Conservation (phyloP, 2,797 vertebrate genomes). For the Sebastiscus albofasciatus region DNA sequence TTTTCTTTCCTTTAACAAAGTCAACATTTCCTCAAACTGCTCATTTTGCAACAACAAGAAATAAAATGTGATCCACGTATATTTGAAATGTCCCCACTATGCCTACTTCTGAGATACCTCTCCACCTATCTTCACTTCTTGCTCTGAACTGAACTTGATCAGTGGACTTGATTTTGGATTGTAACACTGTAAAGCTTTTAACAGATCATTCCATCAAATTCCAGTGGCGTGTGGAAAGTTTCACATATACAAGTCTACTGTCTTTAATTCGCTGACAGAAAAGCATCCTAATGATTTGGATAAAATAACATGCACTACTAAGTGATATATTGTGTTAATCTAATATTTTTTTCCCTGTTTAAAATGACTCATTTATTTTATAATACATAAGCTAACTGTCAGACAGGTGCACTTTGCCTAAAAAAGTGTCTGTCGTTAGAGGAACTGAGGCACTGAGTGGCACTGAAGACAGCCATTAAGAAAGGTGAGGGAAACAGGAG, state of each 20-base stretch:
- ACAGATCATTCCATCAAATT: not conserved
- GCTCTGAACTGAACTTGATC: not conserved
- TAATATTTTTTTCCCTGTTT: not conserved
- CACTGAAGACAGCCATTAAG: constrained; percentile 14
- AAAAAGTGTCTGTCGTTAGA: not conserved
- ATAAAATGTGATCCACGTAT: not conserved
- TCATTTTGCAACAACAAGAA: not conserved
- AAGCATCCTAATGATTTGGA: not conserved
- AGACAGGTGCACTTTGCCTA: not conserved
- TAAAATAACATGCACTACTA: not conserved
- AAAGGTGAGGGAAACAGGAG: constrained; percentile 4
- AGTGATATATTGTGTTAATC: fast-evolving
- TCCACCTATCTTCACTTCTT: not conserved
- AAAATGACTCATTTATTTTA: not conserved
- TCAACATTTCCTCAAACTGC: not conserved
- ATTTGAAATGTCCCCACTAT: not conserved
- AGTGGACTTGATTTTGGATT: not conserved
- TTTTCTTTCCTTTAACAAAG: not conserved
- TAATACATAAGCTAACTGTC: not conserved
- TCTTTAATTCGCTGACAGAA: not conserved
- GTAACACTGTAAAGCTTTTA: not conserved
- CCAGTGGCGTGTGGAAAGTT: fast-evolving
- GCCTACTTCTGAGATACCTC: not conserved
- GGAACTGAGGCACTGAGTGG: not conserved
- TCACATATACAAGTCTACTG: not conserved